A percentile compares a stretch with the other conserved stretches of the same genome.
These are phyloP conservation scores for Phrynocephalus guinanensis DNA, from an alignment of 2,797 vertebrate genomes.

Conservation along the genomic window DNA sequence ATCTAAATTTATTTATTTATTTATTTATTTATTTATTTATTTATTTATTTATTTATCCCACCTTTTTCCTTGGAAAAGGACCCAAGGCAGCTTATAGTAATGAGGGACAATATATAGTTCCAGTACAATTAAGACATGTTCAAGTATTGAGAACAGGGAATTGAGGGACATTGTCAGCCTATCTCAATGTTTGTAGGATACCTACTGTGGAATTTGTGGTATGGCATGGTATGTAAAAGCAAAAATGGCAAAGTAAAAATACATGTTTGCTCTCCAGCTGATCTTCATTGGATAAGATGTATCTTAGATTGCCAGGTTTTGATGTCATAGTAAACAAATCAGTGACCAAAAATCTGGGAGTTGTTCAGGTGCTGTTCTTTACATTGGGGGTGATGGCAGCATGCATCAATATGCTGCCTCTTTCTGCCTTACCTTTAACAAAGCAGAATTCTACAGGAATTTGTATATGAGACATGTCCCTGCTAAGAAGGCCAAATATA, in stretches of 20 bases:
- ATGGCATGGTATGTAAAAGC: not conserved
- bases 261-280: not conserved
- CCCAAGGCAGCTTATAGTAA: too few species aligned
- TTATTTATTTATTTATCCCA: too few species aligned
- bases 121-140: too few species aligned
- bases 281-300: not conserved
- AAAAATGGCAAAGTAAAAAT: not conserved
- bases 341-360: not conserved
- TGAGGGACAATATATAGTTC: too few species aligned
- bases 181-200: not conserved
- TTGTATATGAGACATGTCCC: not conserved
- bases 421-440: not conserved
- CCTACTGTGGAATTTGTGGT: not conserved
- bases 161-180: not conserved
- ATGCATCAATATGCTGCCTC: not conserved
- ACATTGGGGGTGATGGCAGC: not conserved
- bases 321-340: not conserved
- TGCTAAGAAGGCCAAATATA: not conserved
- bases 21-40: too few species aligned
- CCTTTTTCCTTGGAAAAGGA: too few species aligned
- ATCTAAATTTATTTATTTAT: not conserved
- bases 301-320: not conserved
- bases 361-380: not conserved
- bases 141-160: too few species aligned
- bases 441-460: not conserved